These are phyloP conservation scores for Darevskia nairensis DNA, from an alignment of 2,797 vertebrate genomes.

Conservation along the genomic window DNA sequence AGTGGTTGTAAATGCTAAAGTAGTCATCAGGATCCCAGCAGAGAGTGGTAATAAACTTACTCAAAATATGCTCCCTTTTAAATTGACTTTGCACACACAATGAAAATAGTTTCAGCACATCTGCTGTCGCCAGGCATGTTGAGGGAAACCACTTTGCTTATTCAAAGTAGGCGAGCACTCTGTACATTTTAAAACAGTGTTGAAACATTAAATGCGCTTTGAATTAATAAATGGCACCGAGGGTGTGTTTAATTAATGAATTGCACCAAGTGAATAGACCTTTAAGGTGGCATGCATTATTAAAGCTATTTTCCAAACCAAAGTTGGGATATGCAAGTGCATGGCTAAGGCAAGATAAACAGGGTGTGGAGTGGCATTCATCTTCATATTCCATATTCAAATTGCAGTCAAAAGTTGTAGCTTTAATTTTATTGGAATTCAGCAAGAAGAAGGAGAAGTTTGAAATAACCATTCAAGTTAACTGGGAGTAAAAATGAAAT, in stretches of 20 bases:
- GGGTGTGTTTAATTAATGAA: conserved; percentile 26
- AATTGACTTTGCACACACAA: neutral
- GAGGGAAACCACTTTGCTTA: conserved; percentile 2
- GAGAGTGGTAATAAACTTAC: conserved; percentile 4
- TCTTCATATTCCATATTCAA: neutral
- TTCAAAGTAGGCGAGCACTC: conserved; percentile 1
- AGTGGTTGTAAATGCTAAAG: conserved; percentile 8
- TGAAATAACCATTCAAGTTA: conserved; percentile 60
- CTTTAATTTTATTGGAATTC: conserved; percentile 57
- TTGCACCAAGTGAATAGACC: neutral
- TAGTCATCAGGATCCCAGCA: neutral
- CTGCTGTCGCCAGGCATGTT: neutral
- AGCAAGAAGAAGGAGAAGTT: conserved; percentile 44
- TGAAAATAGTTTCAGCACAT: neutral
- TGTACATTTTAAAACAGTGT: neutral
- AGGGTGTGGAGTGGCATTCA: conserved; percentile 16
- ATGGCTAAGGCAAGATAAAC: conserved; percentile 12
- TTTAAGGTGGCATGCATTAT: conserved; percentile 13
- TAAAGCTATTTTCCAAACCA: conserved; percentile 11
- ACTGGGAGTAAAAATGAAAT: neutral
- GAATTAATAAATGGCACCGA: neutral
- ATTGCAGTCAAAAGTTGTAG: neutral
- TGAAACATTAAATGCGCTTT: neutral
- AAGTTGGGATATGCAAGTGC: neutral
- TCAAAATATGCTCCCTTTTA: conserved; percentile 6